A percentile compares a stretch with the other conserved stretches of the same genome.
Evolutionary conservation across 1,140 invertebrate species (phyloP).

Genomic region (Vanessa tameamea): DNA sequence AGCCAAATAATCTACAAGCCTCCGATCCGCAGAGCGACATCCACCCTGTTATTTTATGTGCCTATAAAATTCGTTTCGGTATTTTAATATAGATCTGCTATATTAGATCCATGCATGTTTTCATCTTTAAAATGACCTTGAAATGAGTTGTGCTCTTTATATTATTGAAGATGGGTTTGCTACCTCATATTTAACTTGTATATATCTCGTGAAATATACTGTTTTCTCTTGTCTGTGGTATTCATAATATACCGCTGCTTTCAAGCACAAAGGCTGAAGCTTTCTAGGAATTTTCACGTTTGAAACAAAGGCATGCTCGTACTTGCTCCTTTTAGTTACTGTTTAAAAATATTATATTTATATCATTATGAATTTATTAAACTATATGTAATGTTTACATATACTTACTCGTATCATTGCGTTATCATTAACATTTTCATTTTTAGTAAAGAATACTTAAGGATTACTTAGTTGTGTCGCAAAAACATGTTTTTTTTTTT

Average conservation of each 20-base stretch:
- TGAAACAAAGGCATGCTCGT: slow-evolving; percentile 14
- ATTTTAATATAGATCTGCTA: too few relatives aligned
- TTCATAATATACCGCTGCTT: slow-evolving; percentile 7
- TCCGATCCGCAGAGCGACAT: too few relatives aligned
- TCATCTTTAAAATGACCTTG: too few relatives aligned
- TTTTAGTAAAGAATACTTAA: too few relatives aligned
- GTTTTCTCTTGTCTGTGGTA: slow-evolving; percentile 3
- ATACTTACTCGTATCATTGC: neutral
- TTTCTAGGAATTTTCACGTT: slow-evolving; percentile 15
- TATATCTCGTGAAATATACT: neutral
- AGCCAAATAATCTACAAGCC: too few relatives aligned
- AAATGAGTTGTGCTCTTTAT: neutral
- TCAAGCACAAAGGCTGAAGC: slow-evolving; percentile 4
- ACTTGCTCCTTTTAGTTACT: slow-evolving; percentile 21
- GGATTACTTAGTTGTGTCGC: too few relatives aligned
- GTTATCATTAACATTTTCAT: too few relatives aligned
- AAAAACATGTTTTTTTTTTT: too few relatives aligned
- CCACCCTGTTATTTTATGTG: too few relatives aligned
- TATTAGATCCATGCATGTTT: too few relatives aligned
- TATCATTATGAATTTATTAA: too few relatives aligned
- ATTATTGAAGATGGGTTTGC: neutral
- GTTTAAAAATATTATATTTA: slow-evolving; percentile 1
- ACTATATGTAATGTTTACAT: neutral
- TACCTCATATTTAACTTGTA: neutral
- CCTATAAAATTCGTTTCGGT: too few relatives aligned